Conservation (phyloP, 1,140 invertebrate species). For the Aphelenchoides avenae region DNA sequence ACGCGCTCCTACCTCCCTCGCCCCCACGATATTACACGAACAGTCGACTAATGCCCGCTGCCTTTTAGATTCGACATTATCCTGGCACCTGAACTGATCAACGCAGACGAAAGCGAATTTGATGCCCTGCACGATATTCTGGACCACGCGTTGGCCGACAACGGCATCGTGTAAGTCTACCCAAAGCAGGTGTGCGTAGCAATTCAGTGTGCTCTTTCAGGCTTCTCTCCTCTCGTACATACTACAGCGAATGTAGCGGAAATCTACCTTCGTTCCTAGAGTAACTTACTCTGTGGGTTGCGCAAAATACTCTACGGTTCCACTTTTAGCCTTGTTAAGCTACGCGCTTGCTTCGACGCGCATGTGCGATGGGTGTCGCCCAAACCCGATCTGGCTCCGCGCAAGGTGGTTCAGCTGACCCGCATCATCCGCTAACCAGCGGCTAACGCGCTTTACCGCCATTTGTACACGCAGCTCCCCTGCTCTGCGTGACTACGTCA, state of each 20-base stretch:
- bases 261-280: constrained; percentile 45
- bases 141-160: constrained; percentile 35
- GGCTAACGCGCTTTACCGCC: too few species aligned
- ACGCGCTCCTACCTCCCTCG: constrained; percentile 10
- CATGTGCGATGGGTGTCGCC: constrained; percentile 50
- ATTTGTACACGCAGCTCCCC: too few species aligned
- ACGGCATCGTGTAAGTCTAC: constrained; percentile 51
- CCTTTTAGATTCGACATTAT: constrained; percentile 51
- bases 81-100: constrained; percentile 50
- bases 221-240: constrained; percentile 48
- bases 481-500: too few species aligned
- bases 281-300: too few species aligned
- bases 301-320: too few species aligned
- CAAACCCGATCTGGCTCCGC: constrained; percentile 46
- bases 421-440: constrained; percentile 50
- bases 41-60: background rate
- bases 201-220: constrained; percentile 25
- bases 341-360: constrained; percentile 40
- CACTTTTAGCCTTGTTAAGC: constrained; percentile 51
- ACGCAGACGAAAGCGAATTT: constrained; percentile 42
- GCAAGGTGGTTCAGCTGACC: constrained; percentile 53
- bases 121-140: constrained; percentile 47
- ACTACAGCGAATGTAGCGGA: constrained; percentile 41
- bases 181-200: background rate
- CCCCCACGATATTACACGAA: constrained; percentile 2